phyloP scores from a whole-genome alignment of 2,797 vertebrate species.

The Emys orbicularis region DNA sequence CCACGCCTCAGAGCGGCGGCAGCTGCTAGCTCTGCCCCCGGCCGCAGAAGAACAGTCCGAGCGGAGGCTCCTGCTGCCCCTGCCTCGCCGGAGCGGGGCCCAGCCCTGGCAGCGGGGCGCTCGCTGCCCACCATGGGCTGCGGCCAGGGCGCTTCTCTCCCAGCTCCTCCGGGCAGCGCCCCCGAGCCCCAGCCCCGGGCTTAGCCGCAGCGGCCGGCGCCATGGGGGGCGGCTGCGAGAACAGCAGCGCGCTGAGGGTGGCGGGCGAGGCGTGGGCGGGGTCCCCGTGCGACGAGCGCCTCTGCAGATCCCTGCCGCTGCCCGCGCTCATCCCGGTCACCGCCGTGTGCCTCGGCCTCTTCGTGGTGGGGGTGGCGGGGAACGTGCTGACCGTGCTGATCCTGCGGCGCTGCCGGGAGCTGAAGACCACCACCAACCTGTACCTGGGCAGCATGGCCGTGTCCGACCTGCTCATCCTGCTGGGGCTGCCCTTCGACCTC shows the following conservation, averaged over 20 bases:
- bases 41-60: background rate
- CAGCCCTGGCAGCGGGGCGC: background rate
- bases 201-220: background rate
- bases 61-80: background rate
- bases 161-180: background rate
- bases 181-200: background rate
- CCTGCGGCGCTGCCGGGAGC: slow-evolving; percentile 82
- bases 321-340: slow-evolving; percentile 85
- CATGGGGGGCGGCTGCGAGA: background rate
- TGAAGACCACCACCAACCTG: slow-evolving; percentile 88
- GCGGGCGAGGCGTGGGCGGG: background rate
- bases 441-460: slow-evolving; percentile 91
- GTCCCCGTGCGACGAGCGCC: slow-evolving; percentile 49
- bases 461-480: slow-evolving; percentile 87
- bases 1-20: background rate
- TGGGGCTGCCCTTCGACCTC: slow-evolving; percentile 90
- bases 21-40: background rate
- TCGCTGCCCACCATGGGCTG: background rate
- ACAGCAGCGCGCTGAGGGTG: background rate
- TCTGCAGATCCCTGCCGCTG: slow-evolving; percentile 84
- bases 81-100: background rate
- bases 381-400: slow-evolving; percentile 89
- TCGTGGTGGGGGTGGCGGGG: slow-evolving; percentile 83
- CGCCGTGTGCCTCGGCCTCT: slow-evolving; percentile 83
- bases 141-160: background rate